Conservation (phyloP, 92 coral and sea anemone genomes). For the Chrysogorgia sp. region DNA sequence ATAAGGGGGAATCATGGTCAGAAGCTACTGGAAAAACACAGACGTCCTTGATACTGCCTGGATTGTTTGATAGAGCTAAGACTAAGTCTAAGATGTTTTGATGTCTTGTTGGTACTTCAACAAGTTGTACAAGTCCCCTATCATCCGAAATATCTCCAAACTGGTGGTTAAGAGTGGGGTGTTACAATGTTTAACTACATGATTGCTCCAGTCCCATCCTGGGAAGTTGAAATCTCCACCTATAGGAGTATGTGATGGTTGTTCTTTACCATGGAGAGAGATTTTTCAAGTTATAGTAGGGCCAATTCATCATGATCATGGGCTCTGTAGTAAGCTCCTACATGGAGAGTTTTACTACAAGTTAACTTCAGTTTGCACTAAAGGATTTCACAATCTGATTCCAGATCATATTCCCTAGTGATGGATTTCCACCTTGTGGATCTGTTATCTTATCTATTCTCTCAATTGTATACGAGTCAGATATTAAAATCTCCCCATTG, state of each 20-base stretch:
- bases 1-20: too few species aligned
- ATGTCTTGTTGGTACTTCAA: slow-evolving; percentile 65
- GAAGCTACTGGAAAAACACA: too few species aligned
- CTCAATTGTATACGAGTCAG: slow-evolving; percentile 51
- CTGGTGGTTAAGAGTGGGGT: slow-evolving; percentile 53
- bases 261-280: slow-evolving; percentile 47
- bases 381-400: slow-evolving; percentile 61
- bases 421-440: slow-evolving; percentile 54
- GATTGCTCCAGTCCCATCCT: slow-evolving; percentile 67
- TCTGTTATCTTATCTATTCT: slow-evolving; percentile 55
- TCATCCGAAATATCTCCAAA: slow-evolving; percentile 69
- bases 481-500: slow-evolving; percentile 43
- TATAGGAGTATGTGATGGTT: slow-evolving; percentile 59
- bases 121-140: slow-evolving; percentile 55
- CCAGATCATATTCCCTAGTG: slow-evolving; percentile 47
- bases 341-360: slow-evolving; percentile 61
- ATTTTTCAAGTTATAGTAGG: slow-evolving; percentile 57
- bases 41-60: too few species aligned
- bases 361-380: slow-evolving; percentile 54
- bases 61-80: too few species aligned
- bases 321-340: slow-evolving; percentile 68
- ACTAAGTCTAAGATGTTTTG: slow-evolving; percentile 58
- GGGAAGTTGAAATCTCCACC: slow-evolving; percentile 70
- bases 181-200: slow-evolving; percentile 52
- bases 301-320: slow-evolving; percentile 55